Conservation (phyloP, 1,140 invertebrate species). For the Marisa cornuarietis region DNA sequence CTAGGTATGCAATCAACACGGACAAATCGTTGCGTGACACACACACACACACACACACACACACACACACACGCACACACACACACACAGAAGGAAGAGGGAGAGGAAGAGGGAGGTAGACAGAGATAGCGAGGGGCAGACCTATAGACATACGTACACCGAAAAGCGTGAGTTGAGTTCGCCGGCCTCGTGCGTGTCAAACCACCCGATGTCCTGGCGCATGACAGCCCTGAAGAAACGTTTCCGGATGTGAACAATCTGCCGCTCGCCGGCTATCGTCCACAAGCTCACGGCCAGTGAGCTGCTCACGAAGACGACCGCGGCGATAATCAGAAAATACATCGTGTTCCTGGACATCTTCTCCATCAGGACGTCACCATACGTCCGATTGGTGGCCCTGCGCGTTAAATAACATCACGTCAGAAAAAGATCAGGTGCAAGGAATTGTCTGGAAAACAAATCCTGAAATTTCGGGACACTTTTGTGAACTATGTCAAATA, state of each 20-base stretch:
- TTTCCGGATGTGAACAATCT: constrained; percentile 46
- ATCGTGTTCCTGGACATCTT: not conserved
- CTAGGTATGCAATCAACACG: no score
- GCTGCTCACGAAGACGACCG: constrained; percentile 30
- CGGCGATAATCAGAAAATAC: constrained; percentile 14
- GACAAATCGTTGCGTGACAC: not conserved
- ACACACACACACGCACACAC: not conserved
- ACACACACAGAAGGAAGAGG: no score
- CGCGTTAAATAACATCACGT: not conserved
- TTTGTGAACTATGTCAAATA: not conserved
- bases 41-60: not conserved
- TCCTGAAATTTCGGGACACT: not conserved
- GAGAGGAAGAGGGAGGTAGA: no score
- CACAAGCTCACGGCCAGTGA: constrained; percentile 44
- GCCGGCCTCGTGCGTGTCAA: constrained; percentile 74
- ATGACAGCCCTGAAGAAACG: constrained; percentile 75
- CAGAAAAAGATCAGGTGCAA: no score
- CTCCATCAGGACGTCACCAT: not conserved
- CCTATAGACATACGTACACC: not conserved
- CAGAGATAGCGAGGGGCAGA: not conserved
- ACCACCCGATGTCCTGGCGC: constrained; percentile 90
- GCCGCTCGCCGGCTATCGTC: constrained; percentile 38
- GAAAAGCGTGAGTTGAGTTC: constrained; percentile 55
- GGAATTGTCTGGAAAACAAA: not conserved
- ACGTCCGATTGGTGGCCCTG: not conserved